Percentiles rank a stretch among this genome's conserved stretches.
Evolutionary conservation across 2,113 vertebrate species (phyloP).

Genomic region (Xiphorhynchus elegans): DNA sequence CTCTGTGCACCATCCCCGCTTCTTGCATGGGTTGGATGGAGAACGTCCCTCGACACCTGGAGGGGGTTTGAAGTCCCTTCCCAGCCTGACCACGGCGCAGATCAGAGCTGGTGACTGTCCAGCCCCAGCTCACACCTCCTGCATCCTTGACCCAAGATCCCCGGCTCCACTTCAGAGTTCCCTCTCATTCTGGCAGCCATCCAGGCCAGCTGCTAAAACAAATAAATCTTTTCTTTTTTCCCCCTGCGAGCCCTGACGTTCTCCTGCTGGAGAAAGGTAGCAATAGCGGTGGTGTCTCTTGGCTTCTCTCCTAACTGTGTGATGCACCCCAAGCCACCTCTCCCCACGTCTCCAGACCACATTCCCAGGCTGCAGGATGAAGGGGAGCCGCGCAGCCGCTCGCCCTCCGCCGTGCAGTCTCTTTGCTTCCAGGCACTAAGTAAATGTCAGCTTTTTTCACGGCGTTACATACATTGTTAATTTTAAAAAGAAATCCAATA

Average conservation of each 20-base stretch:
- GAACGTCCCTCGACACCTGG: background rate
- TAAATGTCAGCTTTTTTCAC: slow-evolving; percentile 66
- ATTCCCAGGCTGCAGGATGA: background rate
- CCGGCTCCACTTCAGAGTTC: background rate
- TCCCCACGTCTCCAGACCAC: background rate
- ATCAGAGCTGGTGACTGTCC: background rate
- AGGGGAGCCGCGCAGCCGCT: background rate
- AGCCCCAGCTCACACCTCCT: background rate
- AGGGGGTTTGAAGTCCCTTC: background rate
- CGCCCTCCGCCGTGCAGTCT: background rate
- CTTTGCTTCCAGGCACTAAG: slow-evolving; percentile 61
- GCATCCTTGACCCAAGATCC: background rate
- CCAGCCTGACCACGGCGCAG: background rate
- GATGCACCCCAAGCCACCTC: background rate
- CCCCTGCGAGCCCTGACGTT: background rate
- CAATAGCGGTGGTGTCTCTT: background rate
- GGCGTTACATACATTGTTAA: slow-evolving; percentile 60
- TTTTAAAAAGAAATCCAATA: slow-evolving; percentile 66
- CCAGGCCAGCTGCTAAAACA: slow-evolving; percentile 42
- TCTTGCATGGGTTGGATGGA: accelerated
- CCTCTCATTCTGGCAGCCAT: slow-evolving; percentile 16
- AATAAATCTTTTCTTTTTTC: background rate
- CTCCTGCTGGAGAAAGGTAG: slow-evolving; percentile 16
- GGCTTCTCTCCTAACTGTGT: slow-evolving; percentile 36
- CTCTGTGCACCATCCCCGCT: background rate